A percentile compares a stretch with the other conserved stretches of the same genome.
Conservation (phyloP, 2,888 invertebrate genomes). For the Pterobdella sp. region DNA sequence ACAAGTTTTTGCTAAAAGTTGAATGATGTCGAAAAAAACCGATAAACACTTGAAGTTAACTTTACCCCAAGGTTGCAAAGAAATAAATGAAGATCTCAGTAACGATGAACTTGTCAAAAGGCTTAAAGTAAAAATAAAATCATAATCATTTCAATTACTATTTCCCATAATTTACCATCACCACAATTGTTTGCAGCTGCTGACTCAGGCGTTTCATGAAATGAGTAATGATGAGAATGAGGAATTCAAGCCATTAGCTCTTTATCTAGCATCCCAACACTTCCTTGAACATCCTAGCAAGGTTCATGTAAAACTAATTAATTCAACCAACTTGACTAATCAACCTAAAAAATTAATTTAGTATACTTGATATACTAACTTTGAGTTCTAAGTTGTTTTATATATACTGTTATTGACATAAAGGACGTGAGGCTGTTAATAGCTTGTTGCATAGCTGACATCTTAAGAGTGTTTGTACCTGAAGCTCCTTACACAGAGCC, state of each 20-base stretch:
- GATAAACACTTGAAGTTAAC: slow-evolving; percentile 42
- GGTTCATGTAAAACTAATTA: too few relatives aligned
- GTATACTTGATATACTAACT: neutral
- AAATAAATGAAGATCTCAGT: slow-evolving; percentile 82
- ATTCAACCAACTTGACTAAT: too few relatives aligned
- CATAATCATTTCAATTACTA: neutral
- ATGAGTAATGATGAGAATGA: slow-evolving; percentile 88
- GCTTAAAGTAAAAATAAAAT: slow-evolving; percentile 64
- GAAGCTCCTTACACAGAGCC: slow-evolving; percentile 95
- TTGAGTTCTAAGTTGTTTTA: neutral
- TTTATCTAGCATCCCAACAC: slow-evolving; percentile 84
- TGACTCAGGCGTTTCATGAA: slow-evolving; percentile 84
- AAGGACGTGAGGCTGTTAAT: slow-evolving; percentile 82
- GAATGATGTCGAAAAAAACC: slow-evolving; percentile 36
- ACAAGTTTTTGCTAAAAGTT: neutral
- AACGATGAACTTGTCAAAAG: slow-evolving; percentile 89
- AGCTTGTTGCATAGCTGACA: slow-evolving; percentile 94
- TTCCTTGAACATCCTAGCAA: slow-evolving; percentile 79
- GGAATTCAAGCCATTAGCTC: slow-evolving; percentile 60
- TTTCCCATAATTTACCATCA: too few relatives aligned
- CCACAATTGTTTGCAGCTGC: slow-evolving; percentile 39
- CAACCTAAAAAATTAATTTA: neutral
- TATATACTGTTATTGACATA: neutral
- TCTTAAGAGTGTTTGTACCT: slow-evolving; percentile 88
- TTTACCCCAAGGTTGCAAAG: slow-evolving; percentile 89